Base-by-base conservation (phyloP, 2,888 invertebrate genomes). In the Hartigia nigra region DNA sequence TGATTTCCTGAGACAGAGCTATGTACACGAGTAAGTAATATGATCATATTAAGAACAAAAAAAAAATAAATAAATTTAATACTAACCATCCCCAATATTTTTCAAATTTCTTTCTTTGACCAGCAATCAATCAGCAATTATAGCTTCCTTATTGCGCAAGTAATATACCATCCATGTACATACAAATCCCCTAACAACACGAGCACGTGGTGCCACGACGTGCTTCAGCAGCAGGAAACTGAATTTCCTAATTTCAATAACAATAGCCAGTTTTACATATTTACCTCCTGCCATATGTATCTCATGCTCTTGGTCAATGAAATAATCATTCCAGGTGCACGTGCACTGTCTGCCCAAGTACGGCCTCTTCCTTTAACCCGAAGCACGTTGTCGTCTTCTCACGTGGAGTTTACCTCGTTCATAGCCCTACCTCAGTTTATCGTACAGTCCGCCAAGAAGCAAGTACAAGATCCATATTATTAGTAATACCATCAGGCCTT, bases 1-100 rank as follows among this genome's bases (percentile, higher is more conserved):
- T 77, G 79, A 84, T 79, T 74, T 84, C 34, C 77, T 77, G 74
- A 75, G 77, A 70, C 69, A 34, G 78, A 81, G 82, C 84, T 82
- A 86, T 87, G 86, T 79, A 80, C 81, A 80, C 81, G 78, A 86
- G 87, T 79, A 69, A 79, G 78, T 79, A 79, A 55, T 23, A 23
- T 0, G 9, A 23, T 23, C 23, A 2, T 9, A 55, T 23, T 34
- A 34, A 39, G 12, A 14, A 37, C 1, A 37, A 78, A 31, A 74
- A n/a, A 37, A 12, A 34, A n/a, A 9, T 76, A n/a, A 31, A 32
- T 32, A n/a, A 76, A 74, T 74, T 31, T 74, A 32, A 14, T 74
- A 31, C 9, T 14, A 23, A 55, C 23, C 55, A 2, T 55, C 23
- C 39, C 39, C 39, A 9, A 9, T 0, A 2, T 23, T 23, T 14